Evolutionary conservation across 2,888 invertebrate genomes (phyloP), one percentile per base, ranked within the genome.

Genomic region (Timandra comae): DNA sequence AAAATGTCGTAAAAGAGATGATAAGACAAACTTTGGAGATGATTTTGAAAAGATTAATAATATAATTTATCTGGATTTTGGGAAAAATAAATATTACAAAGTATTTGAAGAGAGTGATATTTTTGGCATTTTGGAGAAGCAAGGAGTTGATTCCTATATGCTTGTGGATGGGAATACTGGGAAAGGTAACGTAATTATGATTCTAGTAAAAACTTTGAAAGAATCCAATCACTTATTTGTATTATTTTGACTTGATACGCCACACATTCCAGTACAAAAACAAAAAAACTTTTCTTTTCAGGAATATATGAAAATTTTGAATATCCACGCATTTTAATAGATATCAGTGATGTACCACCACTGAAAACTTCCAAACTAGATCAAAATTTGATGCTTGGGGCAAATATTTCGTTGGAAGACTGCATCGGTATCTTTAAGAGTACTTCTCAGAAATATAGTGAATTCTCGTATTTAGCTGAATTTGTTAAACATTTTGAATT

Each of bases 101-200:
- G 85, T 88, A 1, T 73, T 66, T 27, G 58, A 75, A 2, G 55
- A 86, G 5, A 58, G 73, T 7, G 72, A 82, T 20, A 69, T 89
- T 20, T 90, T 89, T 63, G 55, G 69, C 12, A 49, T 87, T 12
- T 70, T 89, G 10, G 43, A 60, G 1, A 63, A 63, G 29, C 56
- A 84, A 36, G 80, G 85, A 0, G 49, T 69, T 5, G 70, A 81
- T 32, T 76, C 80, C 7, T 90, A 89, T 53, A 79, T 89, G 63
- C 58, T 92, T 16, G 82, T 91, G 0, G 91, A 90, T 43, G 92
- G 92, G 1, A 91, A 91, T 55, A 91, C 92, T 3, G 92, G 90
- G 1, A 90, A 89, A 74, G 94, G 94, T 92, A 38, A 8, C n/a
- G 2, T 29, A 2, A 16, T 7, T 21, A 3, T 19, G 2, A 20